These are phyloP conservation scores for Yponomeuta malinellus DNA, from an alignment of 2,888 invertebrate genomes.

Conservation along the genomic window DNA sequence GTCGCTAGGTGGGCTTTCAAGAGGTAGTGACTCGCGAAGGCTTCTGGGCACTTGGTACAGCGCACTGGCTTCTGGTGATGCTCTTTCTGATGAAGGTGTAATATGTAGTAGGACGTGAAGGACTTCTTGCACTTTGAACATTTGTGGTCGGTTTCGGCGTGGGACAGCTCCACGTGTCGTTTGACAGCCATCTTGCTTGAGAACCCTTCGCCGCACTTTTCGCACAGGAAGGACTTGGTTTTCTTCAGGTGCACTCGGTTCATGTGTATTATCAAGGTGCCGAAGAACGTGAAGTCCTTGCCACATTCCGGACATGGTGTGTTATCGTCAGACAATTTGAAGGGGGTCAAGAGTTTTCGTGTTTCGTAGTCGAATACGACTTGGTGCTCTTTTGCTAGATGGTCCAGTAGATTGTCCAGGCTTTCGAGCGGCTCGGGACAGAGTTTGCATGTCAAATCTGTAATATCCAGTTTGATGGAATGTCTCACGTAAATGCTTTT, in stretches of 20 bases:
- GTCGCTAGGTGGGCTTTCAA: slow-evolving; percentile 50
- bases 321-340: slow-evolving; percentile 36
- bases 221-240: slow-evolving; percentile 29
- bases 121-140: slow-evolving; percentile 29
- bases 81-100: slow-evolving; percentile 16
- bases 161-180: slow-evolving; percentile 43
- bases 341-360: slow-evolving; percentile 29
- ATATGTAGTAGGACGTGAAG: slow-evolving; percentile 16
- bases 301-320: slow-evolving; percentile 43
- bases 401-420: slow-evolving; percentile 35
- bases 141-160: slow-evolving; percentile 25
- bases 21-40: slow-evolving; percentile 42
- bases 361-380: slow-evolving; percentile 26
- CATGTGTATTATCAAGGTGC: slow-evolving; percentile 36
- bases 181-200: slow-evolving; percentile 40
- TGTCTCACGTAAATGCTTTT: slow-evolving; percentile 23
- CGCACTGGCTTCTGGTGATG: slow-evolving; percentile 21
- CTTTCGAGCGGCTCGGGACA: slow-evolving; percentile 31
- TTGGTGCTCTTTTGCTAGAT: slow-evolving; percentile 19
- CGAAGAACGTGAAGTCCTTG: slow-evolving; percentile 41
- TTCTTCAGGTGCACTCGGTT: slow-evolving; percentile 37
- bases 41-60: slow-evolving; percentile 51
- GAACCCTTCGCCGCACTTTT: slow-evolving; percentile 53
- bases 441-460: slow-evolving; percentile 37
- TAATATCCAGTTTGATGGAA: slow-evolving; percentile 40